phyloP scores from a whole-genome alignment of 1,140 invertebrate genomes.

The Drosophila auraria region DNA sequence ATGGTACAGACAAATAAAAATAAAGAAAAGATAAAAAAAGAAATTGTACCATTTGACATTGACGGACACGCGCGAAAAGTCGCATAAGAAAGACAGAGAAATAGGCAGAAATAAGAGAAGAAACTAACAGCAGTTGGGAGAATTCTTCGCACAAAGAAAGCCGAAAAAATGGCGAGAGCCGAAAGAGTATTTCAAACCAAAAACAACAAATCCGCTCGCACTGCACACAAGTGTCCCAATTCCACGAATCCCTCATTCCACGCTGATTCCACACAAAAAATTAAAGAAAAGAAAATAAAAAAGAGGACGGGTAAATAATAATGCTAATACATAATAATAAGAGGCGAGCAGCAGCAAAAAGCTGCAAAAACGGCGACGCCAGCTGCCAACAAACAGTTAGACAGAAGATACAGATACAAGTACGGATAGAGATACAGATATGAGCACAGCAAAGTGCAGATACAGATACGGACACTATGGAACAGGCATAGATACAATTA shows the following conservation, averaged over 20 bases:
- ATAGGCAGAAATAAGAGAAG: constrained; percentile 7
- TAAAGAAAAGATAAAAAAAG: background rate
- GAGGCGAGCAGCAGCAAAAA: constrained; percentile 18
- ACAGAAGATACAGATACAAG: constrained; percentile 34
- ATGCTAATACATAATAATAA: constrained; percentile 82
- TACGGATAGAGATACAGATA: constrained; percentile 25
- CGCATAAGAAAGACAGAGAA: background rate
- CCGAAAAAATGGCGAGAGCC: constrained; percentile 23
- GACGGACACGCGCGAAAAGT: constrained; percentile 55
- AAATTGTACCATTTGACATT: constrained; percentile 70
- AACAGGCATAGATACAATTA: background rate
- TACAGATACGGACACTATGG: background rate
- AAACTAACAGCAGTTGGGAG: constrained; percentile 35
- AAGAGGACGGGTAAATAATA: constrained; percentile 66
- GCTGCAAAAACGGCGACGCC: constrained; percentile 18
- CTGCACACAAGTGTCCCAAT: constrained; percentile 85
- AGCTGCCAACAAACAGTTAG: constrained; percentile 51
- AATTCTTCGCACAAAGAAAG: constrained; percentile 53
- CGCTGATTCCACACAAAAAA: constrained; percentile 64
- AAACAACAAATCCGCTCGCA: constrained; percentile 54
- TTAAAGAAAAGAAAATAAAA: constrained; percentile 2
- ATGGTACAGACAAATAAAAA: background rate
- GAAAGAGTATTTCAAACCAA: constrained; percentile 33
- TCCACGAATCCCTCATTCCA: constrained; percentile 82
- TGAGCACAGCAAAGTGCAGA: constrained; percentile 11